phyloP scores from a whole-genome alignment of 2,113 vertebrate species.

The Plecturocebus donacophilus region DNA sequence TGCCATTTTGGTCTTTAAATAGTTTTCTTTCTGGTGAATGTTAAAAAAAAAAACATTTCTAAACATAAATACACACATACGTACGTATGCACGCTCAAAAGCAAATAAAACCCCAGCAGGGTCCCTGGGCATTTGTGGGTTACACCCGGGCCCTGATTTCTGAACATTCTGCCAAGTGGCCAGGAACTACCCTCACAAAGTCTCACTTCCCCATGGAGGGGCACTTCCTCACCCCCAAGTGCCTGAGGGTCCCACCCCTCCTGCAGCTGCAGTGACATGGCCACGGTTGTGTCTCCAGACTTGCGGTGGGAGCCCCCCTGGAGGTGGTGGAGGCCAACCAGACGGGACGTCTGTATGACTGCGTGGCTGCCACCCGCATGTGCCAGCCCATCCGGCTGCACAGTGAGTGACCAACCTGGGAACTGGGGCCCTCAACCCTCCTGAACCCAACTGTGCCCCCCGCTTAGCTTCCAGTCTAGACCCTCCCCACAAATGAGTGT shows the following conservation, averaged over 20 bases:
- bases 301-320: conserved; percentile 75
- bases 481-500: not conserved
- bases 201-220: not conserved
- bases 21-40: conserved; percentile 5
- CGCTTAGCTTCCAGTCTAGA: not conserved
- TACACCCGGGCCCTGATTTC: not conserved
- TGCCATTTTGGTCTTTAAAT: not conserved
- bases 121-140: not conserved
- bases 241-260: not conserved
- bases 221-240: not conserved
- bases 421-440: not conserved
- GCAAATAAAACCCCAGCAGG: not conserved
- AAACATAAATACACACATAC: not conserved
- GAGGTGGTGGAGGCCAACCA: conserved; percentile 44
- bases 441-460: fast-evolving
- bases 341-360: conserved; percentile 69
- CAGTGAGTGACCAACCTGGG: conserved; percentile 57
- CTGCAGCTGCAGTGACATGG: not conserved
- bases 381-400: conserved; percentile 56
- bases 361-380: not conserved
- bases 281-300: conserved; percentile 15
- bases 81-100: not conserved
- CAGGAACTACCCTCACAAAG: not conserved
- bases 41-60: not conserved
- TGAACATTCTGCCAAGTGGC: not conserved